These are phyloP conservation scores for Adelosebastes latens DNA, from an alignment of 2,797 vertebrate species.

Conservation along the genomic window DNA sequence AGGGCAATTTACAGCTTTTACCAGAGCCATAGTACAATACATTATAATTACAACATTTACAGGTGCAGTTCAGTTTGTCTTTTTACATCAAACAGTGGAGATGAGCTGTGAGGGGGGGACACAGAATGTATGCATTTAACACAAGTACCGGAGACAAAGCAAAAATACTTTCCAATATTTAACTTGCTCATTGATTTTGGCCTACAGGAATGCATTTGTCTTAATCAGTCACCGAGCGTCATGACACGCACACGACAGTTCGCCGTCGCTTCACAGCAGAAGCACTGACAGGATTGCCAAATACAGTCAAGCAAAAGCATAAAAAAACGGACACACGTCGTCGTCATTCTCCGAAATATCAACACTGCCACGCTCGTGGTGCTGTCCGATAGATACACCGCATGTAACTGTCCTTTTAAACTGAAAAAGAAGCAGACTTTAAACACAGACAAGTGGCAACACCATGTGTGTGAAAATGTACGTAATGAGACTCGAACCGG, in stretches of 20 bases:
- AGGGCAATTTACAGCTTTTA: constrained; percentile 85
- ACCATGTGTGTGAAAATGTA: constrained; percentile 22
- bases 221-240: constrained; percentile 19
- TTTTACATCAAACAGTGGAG: constrained; percentile 71
- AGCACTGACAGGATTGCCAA: constrained; percentile 39
- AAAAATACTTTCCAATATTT: constrained; percentile 35
- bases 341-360: constrained; percentile 38
- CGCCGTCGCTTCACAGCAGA: constrained; percentile 22
- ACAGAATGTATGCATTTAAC: constrained; percentile 53
- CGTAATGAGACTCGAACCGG: not conserved
- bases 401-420: not conserved
- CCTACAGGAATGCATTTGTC: constrained; percentile 30
- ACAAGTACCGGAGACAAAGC: constrained; percentile 55
- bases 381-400: not conserved
- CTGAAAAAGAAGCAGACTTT: constrained; percentile 24
- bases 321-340: not conserved
- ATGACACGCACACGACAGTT: constrained; percentile 10
- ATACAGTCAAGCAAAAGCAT: constrained; percentile 54
- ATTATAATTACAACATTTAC: constrained; percentile 86
- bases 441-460: constrained; percentile 40
- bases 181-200: constrained; percentile 18
- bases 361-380: not conserved
- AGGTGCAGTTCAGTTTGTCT: constrained; percentile 73
- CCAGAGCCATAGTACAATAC: constrained; percentile 84
- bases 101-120: constrained; percentile 56